These are phyloP conservation scores for Cyphomyrmex costatus DNA, from an alignment of 1,140 invertebrate species.

Conservation along the genomic window DNA sequence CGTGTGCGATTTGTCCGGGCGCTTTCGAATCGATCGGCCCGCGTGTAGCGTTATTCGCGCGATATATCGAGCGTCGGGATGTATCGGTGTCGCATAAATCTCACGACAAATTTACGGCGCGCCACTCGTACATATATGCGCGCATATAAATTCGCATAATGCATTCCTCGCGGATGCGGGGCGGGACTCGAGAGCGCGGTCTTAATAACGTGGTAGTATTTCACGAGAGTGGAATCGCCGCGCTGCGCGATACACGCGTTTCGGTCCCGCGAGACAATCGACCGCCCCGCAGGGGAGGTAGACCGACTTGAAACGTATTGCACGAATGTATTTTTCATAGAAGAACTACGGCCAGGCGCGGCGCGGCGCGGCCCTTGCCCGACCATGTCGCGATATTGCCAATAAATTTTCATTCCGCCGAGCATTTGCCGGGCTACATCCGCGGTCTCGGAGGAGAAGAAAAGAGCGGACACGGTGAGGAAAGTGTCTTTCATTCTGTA, in stretches of 20 bases:
- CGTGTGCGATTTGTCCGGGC: constrained; percentile 44
- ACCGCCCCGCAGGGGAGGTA: constrained; percentile 2
- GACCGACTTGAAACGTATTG: constrained; percentile 53
- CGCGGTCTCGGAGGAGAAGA: constrained; percentile 14
- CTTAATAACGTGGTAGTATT: constrained; percentile 61
- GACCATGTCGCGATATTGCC: constrained; percentile 58
- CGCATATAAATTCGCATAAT: constrained; percentile 60
- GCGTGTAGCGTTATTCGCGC: constrained; percentile 14
- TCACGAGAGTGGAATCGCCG: constrained; percentile 30
- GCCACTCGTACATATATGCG: not conserved
- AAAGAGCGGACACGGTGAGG: constrained; percentile 1
- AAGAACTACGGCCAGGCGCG: constrained; percentile 23
- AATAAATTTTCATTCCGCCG: constrained; percentile 70
- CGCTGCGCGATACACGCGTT: constrained; percentile 31
- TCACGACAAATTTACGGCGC: constrained; percentile 54
- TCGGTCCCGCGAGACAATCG: constrained; percentile 54
- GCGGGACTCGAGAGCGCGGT: not conserved
- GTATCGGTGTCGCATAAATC: constrained; percentile 56
- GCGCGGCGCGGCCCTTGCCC: not conserved
- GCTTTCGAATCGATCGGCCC: constrained; percentile 5
- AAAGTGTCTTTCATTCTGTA: constrained; percentile 43
- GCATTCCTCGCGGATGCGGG: constrained; percentile 14
- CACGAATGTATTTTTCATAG: constrained; percentile 55
- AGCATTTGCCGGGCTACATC: constrained; percentile 63
- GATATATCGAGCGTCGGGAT: constrained; percentile 30